Base-by-base conservation (phyloP, 2,113 vertebrate species). In the Lates calcarifer region DNA sequence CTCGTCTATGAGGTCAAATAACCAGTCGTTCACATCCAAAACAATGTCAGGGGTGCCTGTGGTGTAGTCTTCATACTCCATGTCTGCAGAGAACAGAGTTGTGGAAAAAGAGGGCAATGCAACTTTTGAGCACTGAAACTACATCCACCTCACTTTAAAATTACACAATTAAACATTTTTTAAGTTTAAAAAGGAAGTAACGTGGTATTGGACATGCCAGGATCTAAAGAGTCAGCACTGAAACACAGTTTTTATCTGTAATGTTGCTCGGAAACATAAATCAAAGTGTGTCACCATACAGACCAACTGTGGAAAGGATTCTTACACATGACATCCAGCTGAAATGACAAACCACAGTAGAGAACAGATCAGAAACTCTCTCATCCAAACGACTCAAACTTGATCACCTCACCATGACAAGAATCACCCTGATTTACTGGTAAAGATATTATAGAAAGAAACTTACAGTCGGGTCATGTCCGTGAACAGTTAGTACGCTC, bases 1-100 rank as follows among this genome's bases (percentile, higher is more conserved):
- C 5, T 24, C 28, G 0, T 82, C 60, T 10, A 75, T 0, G n/a
- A 79, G 43, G 10, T 79, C 70, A 33, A 70, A 45, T 51, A 75
- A 7, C 84, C 64, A 82, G 29, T 79, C 65, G 0, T 3, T 2
- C 0, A 1, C 0, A 31, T 56, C 43, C 7, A 29, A 12, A 12
- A 0, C 0, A 24, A 0, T 0, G 0, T 0, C 0, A 0, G 55
- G n/a, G 17, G 6, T 0, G 0, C 61, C 43, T 2, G 78, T 74
- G 51, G 17, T 6, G 17, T 55, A 7, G 17, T 77, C 66, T 3
- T 12, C 49, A 53, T 82, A 82, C 2, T 70, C 64, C 0, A 78
- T 9, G 10, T 71, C 75, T 82, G 64, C 11, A 7, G 33, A 35
- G n/a, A 18, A 47, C 45, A 47, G 18, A 47, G 5, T 12, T 41